These are phyloP conservation scores for Sinopyrophorus schimmeli DNA, from an alignment of 2,888 invertebrate species.

Conservation along the genomic window DNA sequence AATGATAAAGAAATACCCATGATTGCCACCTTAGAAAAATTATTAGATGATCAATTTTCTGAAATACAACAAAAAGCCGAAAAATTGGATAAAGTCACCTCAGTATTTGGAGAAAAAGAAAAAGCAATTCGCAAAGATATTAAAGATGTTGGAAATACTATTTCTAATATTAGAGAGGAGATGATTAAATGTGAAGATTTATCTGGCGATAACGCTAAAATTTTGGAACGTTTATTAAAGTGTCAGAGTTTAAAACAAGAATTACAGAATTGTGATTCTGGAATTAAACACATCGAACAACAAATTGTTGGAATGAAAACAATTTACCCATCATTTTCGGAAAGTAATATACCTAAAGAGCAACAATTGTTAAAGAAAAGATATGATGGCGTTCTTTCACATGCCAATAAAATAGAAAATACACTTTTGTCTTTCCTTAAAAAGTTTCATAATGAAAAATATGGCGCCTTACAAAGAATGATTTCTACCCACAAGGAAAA, in stretches of 20 bases:
- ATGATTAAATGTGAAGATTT: constrained; percentile 89
- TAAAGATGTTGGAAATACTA: constrained; percentile 69
- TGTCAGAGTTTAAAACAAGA: constrained; percentile 74
- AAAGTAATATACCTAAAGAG: constrained; percentile 79
- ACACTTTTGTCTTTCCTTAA: constrained; percentile 80
- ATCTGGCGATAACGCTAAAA: constrained; percentile 83
- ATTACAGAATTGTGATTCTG: constrained; percentile 68
- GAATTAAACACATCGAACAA: constrained; percentile 69
- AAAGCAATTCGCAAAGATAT: constrained; percentile 71
- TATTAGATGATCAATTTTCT: constrained; percentile 76
- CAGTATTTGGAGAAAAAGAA: constrained; percentile 75
- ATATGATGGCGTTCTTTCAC: constrained; percentile 74
- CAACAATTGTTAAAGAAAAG: constrained; percentile 81
- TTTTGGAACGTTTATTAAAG: constrained; percentile 75
- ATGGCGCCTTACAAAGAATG: constrained; percentile 78
- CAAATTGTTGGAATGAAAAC: constrained; percentile 72
- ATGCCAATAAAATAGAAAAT: constrained; percentile 81
- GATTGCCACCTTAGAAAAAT: constrained; percentile 65
- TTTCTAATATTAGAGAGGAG: constrained; percentile 76
- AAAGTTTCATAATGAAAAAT: constrained; percentile 84
- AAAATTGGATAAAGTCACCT: constrained; percentile 73
- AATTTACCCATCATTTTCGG: constrained; percentile 76
- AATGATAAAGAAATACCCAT: constrained; percentile 72
- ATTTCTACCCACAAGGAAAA: constrained; percentile 84
- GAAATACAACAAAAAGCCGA: constrained; percentile 73